Evolutionary conservation across 2,888 invertebrate species (phyloP).

Genomic region (Drosophila demipolita): DNA sequence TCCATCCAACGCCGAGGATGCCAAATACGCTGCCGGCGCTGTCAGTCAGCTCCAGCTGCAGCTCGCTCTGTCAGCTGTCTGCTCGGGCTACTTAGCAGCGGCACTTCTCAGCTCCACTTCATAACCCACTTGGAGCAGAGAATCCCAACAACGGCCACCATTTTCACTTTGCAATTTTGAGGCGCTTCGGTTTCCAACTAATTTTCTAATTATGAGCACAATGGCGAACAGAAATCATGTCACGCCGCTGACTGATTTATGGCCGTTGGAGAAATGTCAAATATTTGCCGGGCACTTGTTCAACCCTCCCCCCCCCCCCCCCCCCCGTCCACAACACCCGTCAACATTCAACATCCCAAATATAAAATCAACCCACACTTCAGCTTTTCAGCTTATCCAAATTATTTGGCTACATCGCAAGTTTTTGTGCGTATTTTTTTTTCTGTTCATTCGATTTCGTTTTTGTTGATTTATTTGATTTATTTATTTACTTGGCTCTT

Average conservation of each 20-base stretch:
- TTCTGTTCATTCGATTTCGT: constrained; percentile 13
- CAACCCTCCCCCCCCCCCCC: neutral
- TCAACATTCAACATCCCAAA: neutral
- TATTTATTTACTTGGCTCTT: constrained; percentile 73
- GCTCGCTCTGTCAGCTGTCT: constrained; percentile 27
- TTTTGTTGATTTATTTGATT: constrained; percentile 74
- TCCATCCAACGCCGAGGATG: too few species aligned
- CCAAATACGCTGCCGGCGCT: constrained; percentile 16
- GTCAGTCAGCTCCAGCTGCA: constrained; percentile 45
- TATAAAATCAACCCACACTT: constrained; percentile 44
- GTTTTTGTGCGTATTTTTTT: constrained; percentile 32
- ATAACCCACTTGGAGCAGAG: constrained; percentile 35
- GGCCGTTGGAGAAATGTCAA: constrained; percentile 85
- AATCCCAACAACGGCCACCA: constrained; percentile 1
- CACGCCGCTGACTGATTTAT: constrained; percentile 85
- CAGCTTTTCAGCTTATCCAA: constrained; percentile 70
- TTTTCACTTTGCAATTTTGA: constrained; percentile 35
- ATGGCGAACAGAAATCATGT: constrained; percentile 82
- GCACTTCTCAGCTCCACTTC: constrained; percentile 9
- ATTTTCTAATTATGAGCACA: constrained; percentile 85
- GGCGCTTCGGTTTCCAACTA: constrained; percentile 58
- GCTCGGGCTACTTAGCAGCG: constrained; percentile 51
- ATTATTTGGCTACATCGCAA: constrained; percentile 57
- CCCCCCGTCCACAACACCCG: neutral
- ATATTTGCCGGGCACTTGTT: constrained; percentile 63